A percentile compares a stretch with the other conserved stretches of the same genome.
phyloP scores from a whole-genome alignment of 2,888 invertebrate genomes.

The Tetanocera ferruginea region DNA sequence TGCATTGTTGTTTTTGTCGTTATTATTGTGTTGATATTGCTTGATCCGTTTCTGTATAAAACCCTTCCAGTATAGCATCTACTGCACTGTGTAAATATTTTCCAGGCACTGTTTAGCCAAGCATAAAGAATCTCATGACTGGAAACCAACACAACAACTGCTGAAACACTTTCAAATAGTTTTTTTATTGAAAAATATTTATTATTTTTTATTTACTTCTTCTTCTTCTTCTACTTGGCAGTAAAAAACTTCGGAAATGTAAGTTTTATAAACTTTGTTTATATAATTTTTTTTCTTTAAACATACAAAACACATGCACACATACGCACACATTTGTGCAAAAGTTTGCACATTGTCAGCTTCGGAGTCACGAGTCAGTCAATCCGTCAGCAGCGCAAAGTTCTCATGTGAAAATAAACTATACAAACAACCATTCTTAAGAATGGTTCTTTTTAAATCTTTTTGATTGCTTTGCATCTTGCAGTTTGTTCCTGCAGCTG shows the following conservation, averaged over 20 bases:
- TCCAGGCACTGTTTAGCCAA: background rate
- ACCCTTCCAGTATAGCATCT: too few species aligned
- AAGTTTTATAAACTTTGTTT: conserved; percentile 6
- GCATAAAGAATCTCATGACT: background rate
- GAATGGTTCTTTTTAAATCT: background rate
- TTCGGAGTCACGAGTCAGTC: too few species aligned
- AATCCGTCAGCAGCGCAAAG: background rate
- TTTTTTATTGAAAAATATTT: too few species aligned
- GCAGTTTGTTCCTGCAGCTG: background rate
- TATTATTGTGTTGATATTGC: too few species aligned
- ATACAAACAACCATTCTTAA: background rate
- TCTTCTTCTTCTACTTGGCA: background rate
- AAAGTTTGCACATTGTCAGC: too few species aligned
- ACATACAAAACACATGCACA: too few species aligned
- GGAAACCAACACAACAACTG: too few species aligned
- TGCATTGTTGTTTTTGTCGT: too few species aligned
- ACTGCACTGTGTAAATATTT: too few species aligned
- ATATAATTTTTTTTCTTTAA: background rate
- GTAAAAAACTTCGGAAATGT: background rate
- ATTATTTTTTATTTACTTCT: background rate
- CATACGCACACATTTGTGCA: too few species aligned
- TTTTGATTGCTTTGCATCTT: background rate
- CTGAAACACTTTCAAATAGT: too few species aligned
- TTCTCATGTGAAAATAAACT: background rate
- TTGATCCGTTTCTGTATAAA: too few species aligned